These are phyloP conservation scores for Melanostoma scalare DNA, from an alignment of 2,888 invertebrate species.

Conservation along the genomic window DNA sequence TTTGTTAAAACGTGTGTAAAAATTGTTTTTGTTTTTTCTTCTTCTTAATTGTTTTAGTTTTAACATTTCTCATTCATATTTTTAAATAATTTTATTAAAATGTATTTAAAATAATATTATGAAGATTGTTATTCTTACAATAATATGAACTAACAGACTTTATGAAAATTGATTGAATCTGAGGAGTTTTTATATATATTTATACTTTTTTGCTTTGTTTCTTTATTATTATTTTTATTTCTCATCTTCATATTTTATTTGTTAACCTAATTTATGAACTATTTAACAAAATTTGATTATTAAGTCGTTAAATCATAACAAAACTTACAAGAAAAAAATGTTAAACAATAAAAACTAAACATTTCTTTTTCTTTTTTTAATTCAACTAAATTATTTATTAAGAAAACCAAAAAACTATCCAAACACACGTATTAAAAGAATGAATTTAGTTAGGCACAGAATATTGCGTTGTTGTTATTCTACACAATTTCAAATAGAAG, in stretches of 20 bases:
- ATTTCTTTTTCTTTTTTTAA: not conserved
- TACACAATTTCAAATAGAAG: conserved; percentile 43
- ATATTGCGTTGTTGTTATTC: conserved; percentile 68
- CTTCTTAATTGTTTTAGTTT: conserved; percentile 21
- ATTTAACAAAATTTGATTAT: conserved; percentile 66
- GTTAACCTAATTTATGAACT: conserved; percentile 38
- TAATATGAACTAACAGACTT: conserved; percentile 72
- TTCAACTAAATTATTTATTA: conserved; percentile 38
- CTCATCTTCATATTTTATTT: conserved; percentile 32
- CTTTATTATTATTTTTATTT: conserved; percentile 4
- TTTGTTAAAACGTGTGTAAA: conserved; percentile 66
- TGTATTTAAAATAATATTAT: conserved; percentile 63
- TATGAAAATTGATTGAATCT: conserved; percentile 72
- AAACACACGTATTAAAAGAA: conserved; percentile 46
- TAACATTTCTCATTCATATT: conserved; percentile 26
- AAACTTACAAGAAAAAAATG: conserved; percentile 38
- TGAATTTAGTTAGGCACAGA: conserved; percentile 69
- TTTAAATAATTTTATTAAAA: conserved; percentile 50
- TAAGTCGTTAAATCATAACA: conserved; percentile 60
- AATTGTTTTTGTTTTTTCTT: conserved; percentile 39
- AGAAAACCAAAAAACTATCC: conserved; percentile 19
- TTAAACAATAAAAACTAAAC: not conserved
- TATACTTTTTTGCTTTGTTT: conserved; percentile 19
- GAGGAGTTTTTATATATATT: conserved; percentile 53
- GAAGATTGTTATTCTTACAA: conserved; percentile 58